Evolutionary conservation across 2,113 vertebrate genomes (phyloP).

Genomic region (Leucoraja erinaceus): DNA sequence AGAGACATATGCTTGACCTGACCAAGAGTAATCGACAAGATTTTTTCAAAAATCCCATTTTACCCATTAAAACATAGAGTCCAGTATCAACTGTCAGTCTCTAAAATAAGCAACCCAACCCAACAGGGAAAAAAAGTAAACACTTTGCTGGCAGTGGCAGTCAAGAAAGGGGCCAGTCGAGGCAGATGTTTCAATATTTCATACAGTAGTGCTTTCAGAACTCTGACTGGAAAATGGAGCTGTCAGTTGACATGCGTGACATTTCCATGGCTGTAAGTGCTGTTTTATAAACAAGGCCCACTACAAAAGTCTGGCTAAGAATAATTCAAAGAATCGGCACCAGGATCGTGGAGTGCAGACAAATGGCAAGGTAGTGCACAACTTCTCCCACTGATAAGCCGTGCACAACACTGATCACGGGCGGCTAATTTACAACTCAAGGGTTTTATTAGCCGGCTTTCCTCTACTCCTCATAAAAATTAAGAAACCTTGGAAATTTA

Average conservation of each 20-base stretch:
- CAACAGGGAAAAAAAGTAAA: conserved; percentile 31
- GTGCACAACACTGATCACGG: conserved; percentile 37
- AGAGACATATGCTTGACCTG: conserved; percentile 69
- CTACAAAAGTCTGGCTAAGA: conserved; percentile 37
- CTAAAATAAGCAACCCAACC: conserved; percentile 23
- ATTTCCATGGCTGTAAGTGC: conserved; percentile 55
- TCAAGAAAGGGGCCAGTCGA: conserved; percentile 37
- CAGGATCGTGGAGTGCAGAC: conserved; percentile 41
- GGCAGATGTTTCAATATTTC: conserved; percentile 42
- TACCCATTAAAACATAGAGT: conserved; percentile 34
- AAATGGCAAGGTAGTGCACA: conserved; percentile 54
- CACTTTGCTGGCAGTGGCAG: conserved; percentile 28
- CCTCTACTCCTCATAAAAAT: conserved; percentile 43
- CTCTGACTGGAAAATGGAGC: conserved; percentile 41
- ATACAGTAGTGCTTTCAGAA: conserved; percentile 46
- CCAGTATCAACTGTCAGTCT: conserved; percentile 18
- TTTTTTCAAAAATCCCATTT: conserved; percentile 37
- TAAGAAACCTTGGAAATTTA: conserved; percentile 14
- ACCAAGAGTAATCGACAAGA: conserved; percentile 21
- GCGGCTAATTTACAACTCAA: conserved; percentile 40
- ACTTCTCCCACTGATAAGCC: conserved; percentile 48
- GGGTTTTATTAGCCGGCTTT: conserved; percentile 42
- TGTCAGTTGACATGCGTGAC: conserved; percentile 47
- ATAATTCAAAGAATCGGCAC: conserved; percentile 15
- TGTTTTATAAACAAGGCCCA: conserved; percentile 41